Conservation (phyloP, 2,113 vertebrate species). For the Pica pica region DNA sequence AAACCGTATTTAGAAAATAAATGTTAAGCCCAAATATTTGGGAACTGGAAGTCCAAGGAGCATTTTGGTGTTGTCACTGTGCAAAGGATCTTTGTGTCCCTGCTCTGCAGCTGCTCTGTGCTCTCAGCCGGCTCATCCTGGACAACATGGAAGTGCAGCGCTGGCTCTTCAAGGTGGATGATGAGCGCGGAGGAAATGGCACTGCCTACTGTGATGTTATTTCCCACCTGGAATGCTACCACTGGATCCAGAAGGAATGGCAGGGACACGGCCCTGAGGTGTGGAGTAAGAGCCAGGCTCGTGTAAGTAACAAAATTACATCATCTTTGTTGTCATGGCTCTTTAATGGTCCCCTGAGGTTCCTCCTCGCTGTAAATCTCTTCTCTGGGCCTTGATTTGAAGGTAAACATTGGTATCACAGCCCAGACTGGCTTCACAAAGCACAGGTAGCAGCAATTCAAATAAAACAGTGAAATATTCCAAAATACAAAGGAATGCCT, state of each 20-base stretch:
- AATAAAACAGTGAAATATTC: not conserved
- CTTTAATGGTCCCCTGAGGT: fast-evolving
- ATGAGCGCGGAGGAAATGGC: constrained; percentile 70
- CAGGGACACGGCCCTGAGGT: constrained; percentile 11
- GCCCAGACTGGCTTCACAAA: not conserved
- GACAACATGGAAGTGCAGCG: constrained; percentile 75
- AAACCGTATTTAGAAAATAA: not conserved
- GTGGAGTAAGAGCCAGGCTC: constrained; percentile 75
- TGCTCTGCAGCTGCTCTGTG: constrained; percentile 73
- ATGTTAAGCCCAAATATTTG: not conserved
- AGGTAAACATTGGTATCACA: not conserved
- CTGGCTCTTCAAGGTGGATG: constrained; percentile 87
- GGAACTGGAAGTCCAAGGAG: not conserved
- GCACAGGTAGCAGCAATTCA: not conserved
- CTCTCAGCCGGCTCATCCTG: constrained; percentile 73
- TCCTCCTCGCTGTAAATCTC: not conserved
- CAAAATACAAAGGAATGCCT: not conserved
- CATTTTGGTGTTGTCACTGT: too few species aligned
- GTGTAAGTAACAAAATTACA: constrained; percentile 62
- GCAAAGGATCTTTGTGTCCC: not conserved
- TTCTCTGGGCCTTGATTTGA: not conserved
- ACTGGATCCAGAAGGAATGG: constrained; percentile 68
- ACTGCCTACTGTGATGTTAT: constrained; percentile 82
- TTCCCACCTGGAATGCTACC: constrained; percentile 69
- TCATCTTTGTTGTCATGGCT: not conserved